Conservation (phyloP, 1,140 invertebrate genomes). For the Probaryconus sp. region DNA sequence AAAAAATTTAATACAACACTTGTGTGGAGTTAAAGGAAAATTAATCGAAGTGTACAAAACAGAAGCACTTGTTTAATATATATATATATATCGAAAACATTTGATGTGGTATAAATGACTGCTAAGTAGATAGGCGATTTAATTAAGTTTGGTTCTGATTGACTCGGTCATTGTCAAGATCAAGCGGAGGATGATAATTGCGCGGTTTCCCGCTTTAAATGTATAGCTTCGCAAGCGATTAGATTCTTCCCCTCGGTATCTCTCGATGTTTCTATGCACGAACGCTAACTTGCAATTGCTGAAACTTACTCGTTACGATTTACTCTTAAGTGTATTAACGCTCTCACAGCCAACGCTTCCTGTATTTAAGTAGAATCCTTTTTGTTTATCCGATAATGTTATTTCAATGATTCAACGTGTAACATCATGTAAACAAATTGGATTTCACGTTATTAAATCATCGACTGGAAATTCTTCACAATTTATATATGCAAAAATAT, state of each 20-base stretch:
- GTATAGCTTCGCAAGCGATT: conserved; percentile 26
- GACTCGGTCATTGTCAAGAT: conserved; percentile 72
- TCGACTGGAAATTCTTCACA: too few species aligned
- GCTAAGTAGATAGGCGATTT: conserved; percentile 18
- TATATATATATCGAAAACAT: too few species aligned
- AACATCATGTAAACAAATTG: too few species aligned
- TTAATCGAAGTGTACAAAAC: too few species aligned
- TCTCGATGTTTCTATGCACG: neutral
- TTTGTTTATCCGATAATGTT: neutral
- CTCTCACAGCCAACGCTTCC: conserved; percentile 1
- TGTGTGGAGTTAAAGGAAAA: too few species aligned
- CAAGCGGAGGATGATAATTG: conserved; percentile 59
- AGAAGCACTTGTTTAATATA: too few species aligned
- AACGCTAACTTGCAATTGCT: conserved; percentile 4
- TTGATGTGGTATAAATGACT: neutral
- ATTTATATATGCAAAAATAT: too few species aligned
- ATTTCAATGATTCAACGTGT: too few species aligned
- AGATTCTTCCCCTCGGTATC: conserved; percentile 18
- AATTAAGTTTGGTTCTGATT: conserved; percentile 59
- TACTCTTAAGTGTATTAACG: conserved; percentile 26
- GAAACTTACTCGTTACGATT: conserved; percentile 24
- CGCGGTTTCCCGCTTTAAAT: conserved; percentile 46
- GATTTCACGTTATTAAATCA: too few species aligned
- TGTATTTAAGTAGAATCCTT: conserved; percentile 18
- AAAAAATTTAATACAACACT: too few species aligned